These are phyloP conservation scores for Tetranychus truncatus DNA, from an alignment of 2,888 invertebrate genomes.

Conservation along the genomic window DNA sequence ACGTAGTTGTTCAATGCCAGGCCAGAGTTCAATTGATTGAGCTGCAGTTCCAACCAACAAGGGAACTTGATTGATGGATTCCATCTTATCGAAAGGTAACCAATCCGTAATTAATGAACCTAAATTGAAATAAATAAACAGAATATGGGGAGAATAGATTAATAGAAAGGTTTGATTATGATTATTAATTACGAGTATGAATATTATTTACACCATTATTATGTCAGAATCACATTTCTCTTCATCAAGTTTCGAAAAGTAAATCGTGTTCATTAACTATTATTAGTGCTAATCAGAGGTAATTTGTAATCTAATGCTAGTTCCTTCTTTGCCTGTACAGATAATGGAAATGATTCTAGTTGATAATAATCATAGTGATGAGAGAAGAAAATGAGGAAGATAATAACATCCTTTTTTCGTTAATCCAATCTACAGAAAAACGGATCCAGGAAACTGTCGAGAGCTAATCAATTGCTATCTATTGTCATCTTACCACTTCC, in stretches of 20 bases:
- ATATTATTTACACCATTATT: neutral
- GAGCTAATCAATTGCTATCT: neutral
- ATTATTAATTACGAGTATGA: neutral
- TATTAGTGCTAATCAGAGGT: neutral
- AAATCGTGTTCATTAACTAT: neutral
- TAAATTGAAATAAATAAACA: neutral
- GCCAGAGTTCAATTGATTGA: constrained; percentile 29
- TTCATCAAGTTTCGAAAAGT: neutral
- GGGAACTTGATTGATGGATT: constrained; percentile 23
- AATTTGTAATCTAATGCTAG: neutral
- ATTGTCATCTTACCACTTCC: constrained; percentile 1
- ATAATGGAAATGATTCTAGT: neutral
- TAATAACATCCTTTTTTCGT: neutral
- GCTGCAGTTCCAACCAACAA: constrained; percentile 29
- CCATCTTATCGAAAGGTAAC: constrained; percentile 10
- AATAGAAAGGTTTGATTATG: neutral
- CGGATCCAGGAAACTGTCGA: neutral
- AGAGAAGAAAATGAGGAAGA: neutral
- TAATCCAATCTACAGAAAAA: constrained; percentile 7
- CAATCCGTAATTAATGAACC: constrained; percentile 15
- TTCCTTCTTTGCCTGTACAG: neutral
- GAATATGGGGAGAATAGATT: neutral
- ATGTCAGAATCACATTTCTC: neutral
- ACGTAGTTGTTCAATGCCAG: constrained; percentile 26
- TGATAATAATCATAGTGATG: neutral